Evolutionary conservation across 2,888 invertebrate genomes (phyloP).

Genomic region (Nephrotoma appendiculata): DNA sequence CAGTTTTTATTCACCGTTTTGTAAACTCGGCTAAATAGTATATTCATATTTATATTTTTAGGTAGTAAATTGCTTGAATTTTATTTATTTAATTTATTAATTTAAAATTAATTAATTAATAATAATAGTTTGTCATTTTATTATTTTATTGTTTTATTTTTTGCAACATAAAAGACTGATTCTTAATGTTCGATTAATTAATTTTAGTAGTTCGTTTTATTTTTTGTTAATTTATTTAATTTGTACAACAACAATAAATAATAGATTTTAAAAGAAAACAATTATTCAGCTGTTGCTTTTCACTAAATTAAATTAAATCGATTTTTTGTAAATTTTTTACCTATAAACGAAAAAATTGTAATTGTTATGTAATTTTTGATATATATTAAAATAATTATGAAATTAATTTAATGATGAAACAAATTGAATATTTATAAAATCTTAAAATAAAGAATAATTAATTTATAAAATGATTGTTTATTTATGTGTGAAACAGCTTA

Average conservation of each 20-base stretch:
- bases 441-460: not conserved
- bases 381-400: not conserved
- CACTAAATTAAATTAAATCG: not conserved
- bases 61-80: not conserved
- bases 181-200: not conserved
- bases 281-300: not conserved
- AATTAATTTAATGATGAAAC: not conserved
- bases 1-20: not conserved
- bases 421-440: not conserved
- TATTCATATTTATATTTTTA: not conserved
- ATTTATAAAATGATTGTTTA: not conserved
- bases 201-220: not conserved
- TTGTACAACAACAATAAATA: not conserved
- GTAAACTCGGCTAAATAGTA: not conserved
- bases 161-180: slow-evolving; percentile 3
- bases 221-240: not conserved
- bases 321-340: not conserved
- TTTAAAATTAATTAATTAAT: not conserved
- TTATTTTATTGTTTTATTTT: not conserved
- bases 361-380: not conserved
- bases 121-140: not conserved
- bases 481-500: not conserved
- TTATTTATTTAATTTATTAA: not conserved
- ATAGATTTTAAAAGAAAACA: not conserved
- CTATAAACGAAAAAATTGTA: not conserved